Evolutionary conservation across 2,888 invertebrate species (phyloP).

Genomic region (Clistopyga incitator): DNA sequence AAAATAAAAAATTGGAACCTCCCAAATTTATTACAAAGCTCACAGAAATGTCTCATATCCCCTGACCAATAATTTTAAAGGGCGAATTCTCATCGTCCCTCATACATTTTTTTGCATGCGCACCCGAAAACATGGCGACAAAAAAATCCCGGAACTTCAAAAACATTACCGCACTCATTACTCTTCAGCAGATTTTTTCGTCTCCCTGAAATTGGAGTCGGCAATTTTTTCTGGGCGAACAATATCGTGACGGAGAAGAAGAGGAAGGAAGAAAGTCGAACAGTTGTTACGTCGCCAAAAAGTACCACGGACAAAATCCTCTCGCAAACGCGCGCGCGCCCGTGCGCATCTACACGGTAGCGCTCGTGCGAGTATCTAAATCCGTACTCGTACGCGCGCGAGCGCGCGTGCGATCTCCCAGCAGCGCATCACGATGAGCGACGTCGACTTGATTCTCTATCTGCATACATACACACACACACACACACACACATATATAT

Average conservation of each 20-base stretch:
- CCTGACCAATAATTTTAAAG: no score
- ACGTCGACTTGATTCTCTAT: constrained; percentile 42
- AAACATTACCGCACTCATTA: no score
- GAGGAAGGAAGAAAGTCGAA: constrained; percentile 34
- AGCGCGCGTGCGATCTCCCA: constrained; percentile 27
- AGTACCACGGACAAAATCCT: constrained; percentile 5
- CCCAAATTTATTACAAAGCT: no score
- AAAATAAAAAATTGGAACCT: no score
- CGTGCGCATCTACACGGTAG: background rate
- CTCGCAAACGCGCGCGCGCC: background rate
- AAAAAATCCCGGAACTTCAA: no score
- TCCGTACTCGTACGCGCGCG: constrained; percentile 50
- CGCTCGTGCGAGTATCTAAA: constrained; percentile 58
- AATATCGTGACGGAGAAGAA: background rate
- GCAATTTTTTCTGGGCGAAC: no score
- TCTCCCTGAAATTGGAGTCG: no score
- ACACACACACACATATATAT: background rate
- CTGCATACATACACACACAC: background rate
- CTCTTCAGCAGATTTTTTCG: no score
- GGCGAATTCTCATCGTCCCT: no score
- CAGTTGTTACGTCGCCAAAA: constrained; percentile 58
- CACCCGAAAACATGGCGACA: no score
- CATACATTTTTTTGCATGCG: no score
- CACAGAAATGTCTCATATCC: no score
- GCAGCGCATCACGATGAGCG: constrained; percentile 52